Base-by-base conservation (phyloP, 2,797 vertebrate genomes). In the Sebastes reedi region DNA sequence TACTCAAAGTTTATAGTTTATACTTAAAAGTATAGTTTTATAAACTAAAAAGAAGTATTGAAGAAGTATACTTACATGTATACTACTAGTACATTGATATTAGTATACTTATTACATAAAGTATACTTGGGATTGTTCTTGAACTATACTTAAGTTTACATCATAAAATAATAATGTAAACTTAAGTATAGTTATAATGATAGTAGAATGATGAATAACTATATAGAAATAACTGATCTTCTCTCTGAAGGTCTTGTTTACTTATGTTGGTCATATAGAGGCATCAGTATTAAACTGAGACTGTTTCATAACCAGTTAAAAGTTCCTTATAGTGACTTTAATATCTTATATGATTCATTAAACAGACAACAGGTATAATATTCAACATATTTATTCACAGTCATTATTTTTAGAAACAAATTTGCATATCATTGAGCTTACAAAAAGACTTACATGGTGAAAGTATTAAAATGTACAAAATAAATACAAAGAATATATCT, bases 401-500 rank as follows among this genome's bases (percentile, higher is more conserved):
- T 42, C 39, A 42, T 42, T 42, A 42, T 42, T 42, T 42, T 42
- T 42, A 42, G 39, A 42, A 42, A 42, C 61, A 75, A 69, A 90
- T 78, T 30, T 62, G 75, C 64, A 81, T 3, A 27, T 69, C 18
- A 27, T 67, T 86, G 56, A 70, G 32, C 14, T 79, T 87, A 87
- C 13, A 93, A 89, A 89, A 85, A 71, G 32, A 87, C 54, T 12
- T 29, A 58, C 36, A 24, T 13, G 13, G 18, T 67, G 32, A 69
- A 89, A 82, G 68, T 67, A 77, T 56, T 69, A 75, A 88, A 84
- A 88, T 36, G 50, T 77, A 76, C 39, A 79, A 83, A 92, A 92
- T 90, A 93, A 94, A 93, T 91, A 93, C 11, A 86, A 83, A 82
- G 67, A 42, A 65, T 5, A 76, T 25, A 18, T 29, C 14, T 71